Evolutionary conservation across 2,888 invertebrate genomes (phyloP).

Genomic region (Mimachlamys varia): DNA sequence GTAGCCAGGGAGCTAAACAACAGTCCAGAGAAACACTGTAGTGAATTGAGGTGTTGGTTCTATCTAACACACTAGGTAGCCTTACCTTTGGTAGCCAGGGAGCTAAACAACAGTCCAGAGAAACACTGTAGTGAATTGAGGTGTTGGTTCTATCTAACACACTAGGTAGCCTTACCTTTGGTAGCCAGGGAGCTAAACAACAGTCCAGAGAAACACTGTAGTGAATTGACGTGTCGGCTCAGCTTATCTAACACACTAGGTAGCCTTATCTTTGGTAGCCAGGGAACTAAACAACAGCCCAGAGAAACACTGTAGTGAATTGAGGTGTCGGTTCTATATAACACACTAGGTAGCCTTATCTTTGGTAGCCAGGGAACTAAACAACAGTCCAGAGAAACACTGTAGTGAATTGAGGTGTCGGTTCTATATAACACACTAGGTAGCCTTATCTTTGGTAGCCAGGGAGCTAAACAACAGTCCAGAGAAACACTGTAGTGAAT

Average conservation of each 20-base stretch:
- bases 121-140: conserved; percentile 84
- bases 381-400: conserved; percentile 82
- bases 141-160: conserved; percentile 85
- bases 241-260: conserved; percentile 82
- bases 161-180: conserved; percentile 60
- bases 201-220: conserved; percentile 84
- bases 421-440: conserved; percentile 83
- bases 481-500: conserved; percentile 83
- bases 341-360: conserved; percentile 51
- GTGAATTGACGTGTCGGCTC: conserved; percentile 84
- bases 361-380: conserved; percentile 80
- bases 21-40: conserved; percentile 84
- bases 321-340: conserved; percentile 86
- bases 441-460: conserved; percentile 74
- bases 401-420: conserved; percentile 84
- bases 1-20: conserved; percentile 80
- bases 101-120: conserved; percentile 81
- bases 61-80: conserved; percentile 79
- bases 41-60: conserved; percentile 84
- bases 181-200: conserved; percentile 80
- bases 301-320: conserved; percentile 83
- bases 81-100: conserved; percentile 79
- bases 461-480: conserved; percentile 82
- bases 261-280: conserved; percentile 74
- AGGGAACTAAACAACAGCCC: conserved; percentile 82